phyloP scores from a whole-genome alignment of 2,113 vertebrate species.

The Ammodytes marinus region DNA sequence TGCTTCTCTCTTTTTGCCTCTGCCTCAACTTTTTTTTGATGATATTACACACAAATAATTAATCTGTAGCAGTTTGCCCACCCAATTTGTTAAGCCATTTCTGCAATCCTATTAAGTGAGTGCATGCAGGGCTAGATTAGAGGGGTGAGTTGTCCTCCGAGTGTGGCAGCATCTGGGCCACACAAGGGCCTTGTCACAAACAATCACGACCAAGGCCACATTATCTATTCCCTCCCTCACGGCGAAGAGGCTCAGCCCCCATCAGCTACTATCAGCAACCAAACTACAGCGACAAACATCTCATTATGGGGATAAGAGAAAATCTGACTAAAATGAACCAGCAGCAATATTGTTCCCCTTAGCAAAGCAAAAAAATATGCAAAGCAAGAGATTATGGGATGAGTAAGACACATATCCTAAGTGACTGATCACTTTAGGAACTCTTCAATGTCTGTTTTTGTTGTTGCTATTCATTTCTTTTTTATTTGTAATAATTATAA shows the following conservation, averaged over 20 bases:
- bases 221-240: conserved; percentile 32
- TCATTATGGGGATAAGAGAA: conserved; percentile 53
- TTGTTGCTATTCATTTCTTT: conserved; percentile 7
- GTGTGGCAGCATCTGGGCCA: conserved; percentile 49
- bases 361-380: conserved; percentile 28
- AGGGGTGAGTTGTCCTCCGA: conserved; percentile 18
- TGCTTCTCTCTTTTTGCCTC: conserved; percentile 25
- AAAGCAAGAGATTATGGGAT: conserved; percentile 7
- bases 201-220: conserved; percentile 56
- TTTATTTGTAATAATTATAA: conserved; percentile 27
- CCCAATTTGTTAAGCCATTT: conserved; percentile 41
- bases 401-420: conserved; percentile 23
- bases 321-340: conserved; percentile 61
- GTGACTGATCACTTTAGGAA: conserved; percentile 2
- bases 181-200: conserved; percentile 52
- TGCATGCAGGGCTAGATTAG: conserved; percentile 41
- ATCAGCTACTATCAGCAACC: conserved; percentile 51
- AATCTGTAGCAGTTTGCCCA: conserved; percentile 63
- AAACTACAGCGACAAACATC: conserved; percentile 62
- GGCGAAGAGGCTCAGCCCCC: conserved; percentile 40
- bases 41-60: conserved; percentile 75
- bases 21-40: conserved; percentile 49
- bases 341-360: conserved; percentile 19
- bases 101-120: conserved; percentile 47
- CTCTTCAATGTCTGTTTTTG: conserved; percentile 28